phyloP scores from a whole-genome alignment of 2,888 invertebrate species.

The Sinopyrophorus schimmeli region DNA sequence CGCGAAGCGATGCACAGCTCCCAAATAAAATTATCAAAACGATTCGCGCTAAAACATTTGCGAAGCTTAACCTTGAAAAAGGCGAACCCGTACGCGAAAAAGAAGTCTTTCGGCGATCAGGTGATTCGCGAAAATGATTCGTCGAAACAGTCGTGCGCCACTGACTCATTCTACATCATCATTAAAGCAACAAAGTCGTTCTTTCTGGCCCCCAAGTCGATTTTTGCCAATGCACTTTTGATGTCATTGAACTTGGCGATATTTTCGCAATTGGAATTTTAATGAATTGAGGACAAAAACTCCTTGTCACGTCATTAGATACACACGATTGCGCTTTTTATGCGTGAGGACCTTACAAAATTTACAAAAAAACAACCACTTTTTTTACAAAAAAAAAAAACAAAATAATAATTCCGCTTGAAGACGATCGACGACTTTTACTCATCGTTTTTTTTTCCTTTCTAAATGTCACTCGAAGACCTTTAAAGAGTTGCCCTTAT shows the following conservation, averaged over 20 bases:
- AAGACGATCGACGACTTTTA: no score
- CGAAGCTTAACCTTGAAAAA: no score
- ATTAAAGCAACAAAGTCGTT: conserved; percentile 16
- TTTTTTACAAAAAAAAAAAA: neutral
- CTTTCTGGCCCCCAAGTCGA: conserved; percentile 10
- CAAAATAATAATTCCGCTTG: neutral
- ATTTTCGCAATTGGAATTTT: conserved; percentile 27
- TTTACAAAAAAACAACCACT: no score
- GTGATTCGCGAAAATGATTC: no score
- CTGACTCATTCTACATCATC: conserved; percentile 16
- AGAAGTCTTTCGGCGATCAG: no score
- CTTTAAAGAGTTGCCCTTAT: conserved; percentile 21
- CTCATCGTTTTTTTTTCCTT: no score
- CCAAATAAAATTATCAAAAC: no score
- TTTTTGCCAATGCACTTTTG: conserved; percentile 24
- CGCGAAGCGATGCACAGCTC: no score
- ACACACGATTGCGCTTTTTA: conserved; percentile 20
- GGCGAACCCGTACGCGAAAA: no score
- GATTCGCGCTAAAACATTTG: no score
- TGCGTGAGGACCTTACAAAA: conserved; percentile 5
- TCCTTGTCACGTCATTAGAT: conserved; percentile 20
- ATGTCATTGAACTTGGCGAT: conserved; percentile 23
- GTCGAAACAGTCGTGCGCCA: no score
- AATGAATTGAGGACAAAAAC: conserved; percentile 25
- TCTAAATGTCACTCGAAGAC: conserved; percentile 27